phyloP scores from a whole-genome alignment of 2,888 invertebrate genomes.

The Ptychoptera contaminata region DNA sequence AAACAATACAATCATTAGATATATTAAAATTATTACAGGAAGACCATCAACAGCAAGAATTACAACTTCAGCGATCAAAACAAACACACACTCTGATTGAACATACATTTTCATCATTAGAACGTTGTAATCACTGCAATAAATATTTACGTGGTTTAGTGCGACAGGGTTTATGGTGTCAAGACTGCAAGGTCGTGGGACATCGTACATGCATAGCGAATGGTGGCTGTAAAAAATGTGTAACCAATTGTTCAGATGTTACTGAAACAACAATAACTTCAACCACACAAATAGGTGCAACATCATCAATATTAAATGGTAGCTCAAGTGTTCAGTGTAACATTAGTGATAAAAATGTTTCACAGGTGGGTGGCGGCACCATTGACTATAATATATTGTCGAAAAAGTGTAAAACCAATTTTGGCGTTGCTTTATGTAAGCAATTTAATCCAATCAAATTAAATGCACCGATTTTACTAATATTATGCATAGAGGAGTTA shows the following conservation, averaged over 20 bases:
- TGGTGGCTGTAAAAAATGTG: conserved; percentile 33
- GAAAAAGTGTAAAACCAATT: conserved; percentile 25
- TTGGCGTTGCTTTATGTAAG: conserved; percentile 45
- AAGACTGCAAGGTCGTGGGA: conserved; percentile 53
- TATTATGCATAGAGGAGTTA: conserved; percentile 42
- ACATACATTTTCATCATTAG: conserved; percentile 49
- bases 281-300: conserved; percentile 13
- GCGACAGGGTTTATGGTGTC: conserved; percentile 55
- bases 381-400: too few species aligned
- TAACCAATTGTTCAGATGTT: conserved; percentile 33
- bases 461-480: conserved; percentile 42
- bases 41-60: neutral
- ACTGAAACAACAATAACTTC: conserved; percentile 13
- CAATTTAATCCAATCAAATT: conserved; percentile 40
- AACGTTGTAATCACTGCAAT: conserved; percentile 57
- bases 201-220: conserved; percentile 53
- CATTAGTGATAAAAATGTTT: neutral
- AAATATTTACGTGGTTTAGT: conserved; percentile 51
- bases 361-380: neutral
- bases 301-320: neutral
- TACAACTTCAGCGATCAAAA: neutral
- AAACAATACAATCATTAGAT: neutral
- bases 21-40: neutral
- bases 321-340: neutral
- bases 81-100: conserved; percentile 35